Evolutionary conservation across 2,113 vertebrate genomes (phyloP).

Genomic region (Amblyornis subalaris): DNA sequence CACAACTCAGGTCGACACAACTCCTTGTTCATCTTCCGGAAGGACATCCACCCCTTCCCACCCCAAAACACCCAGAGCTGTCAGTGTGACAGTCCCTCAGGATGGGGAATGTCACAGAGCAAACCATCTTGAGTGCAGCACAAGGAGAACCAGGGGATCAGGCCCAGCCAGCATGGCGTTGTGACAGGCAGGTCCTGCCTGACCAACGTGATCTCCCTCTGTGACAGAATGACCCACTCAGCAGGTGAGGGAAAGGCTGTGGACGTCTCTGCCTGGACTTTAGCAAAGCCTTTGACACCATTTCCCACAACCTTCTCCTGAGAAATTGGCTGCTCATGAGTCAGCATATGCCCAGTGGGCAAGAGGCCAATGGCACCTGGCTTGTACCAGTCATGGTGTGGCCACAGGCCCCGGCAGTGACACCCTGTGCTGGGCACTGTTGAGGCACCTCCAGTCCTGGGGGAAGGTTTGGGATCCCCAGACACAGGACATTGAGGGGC

Average conservation of each 20-base stretch:
- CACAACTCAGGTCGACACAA: accelerated
- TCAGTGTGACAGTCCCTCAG: background rate
- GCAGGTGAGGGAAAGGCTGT: background rate
- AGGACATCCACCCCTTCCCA: background rate
- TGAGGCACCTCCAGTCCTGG: background rate
- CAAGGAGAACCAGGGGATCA: accelerated
- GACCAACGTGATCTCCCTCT: background rate
- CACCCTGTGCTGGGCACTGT: background rate
- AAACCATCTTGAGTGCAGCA: accelerated
- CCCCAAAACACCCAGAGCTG: background rate
- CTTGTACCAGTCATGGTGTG: background rate
- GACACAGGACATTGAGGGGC: background rate
- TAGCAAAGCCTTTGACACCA: background rate
- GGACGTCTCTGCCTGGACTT: background rate
- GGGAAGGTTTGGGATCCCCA: background rate
- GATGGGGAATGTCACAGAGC: background rate
- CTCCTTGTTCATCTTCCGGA: background rate
- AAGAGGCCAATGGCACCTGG: background rate
- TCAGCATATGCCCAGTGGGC: background rate
- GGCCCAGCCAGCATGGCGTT: background rate
- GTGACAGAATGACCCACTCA: accelerated
- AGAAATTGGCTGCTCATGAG: background rate
- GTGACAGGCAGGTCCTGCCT: background rate
- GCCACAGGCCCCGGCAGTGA: background rate
- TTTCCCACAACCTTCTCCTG: background rate